Evolutionary conservation across 2,797 vertebrate species (phyloP).

Genomic region (Oreortyx pictus): DNA sequence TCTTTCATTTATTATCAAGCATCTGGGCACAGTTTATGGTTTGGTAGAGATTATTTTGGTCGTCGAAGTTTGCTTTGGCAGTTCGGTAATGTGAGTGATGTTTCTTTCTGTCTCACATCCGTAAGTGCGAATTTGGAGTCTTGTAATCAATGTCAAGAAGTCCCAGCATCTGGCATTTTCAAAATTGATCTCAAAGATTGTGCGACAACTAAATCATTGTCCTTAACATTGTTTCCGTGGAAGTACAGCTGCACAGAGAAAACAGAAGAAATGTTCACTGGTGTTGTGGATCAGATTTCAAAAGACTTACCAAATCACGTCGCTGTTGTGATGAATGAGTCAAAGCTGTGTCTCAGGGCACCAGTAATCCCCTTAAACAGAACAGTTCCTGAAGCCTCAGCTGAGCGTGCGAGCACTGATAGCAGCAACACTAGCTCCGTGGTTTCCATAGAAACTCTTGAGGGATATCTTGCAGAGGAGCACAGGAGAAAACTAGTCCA

Average conservation of each 20-base stretch:
- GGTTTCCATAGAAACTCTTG: conserved; percentile 74
- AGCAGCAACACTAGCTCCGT: background rate
- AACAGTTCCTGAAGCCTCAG: conserved; percentile 44
- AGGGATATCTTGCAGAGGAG: conserved; percentile 75
- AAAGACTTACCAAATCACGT: conserved; percentile 77
- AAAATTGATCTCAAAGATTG: conserved; percentile 83
- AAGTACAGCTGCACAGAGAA: conserved; percentile 30
- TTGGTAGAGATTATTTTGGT: conserved; percentile 95
- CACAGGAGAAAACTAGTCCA: conserved; percentile 70
- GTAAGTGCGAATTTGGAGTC: conserved; percentile 66
- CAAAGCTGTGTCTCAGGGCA: conserved; percentile 75
- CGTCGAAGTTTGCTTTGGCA: conserved; percentile 94
- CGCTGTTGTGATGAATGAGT: conserved; percentile 70
- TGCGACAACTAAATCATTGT: conserved; percentile 62
- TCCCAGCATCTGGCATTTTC: conserved; percentile 90
- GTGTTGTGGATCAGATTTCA: conserved; percentile 29
- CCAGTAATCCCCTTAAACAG: conserved; percentile 86
- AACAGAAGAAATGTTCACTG: background rate
- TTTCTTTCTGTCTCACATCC: conserved; percentile 83
- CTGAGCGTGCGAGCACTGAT: background rate
- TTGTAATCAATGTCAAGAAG: conserved; percentile 84
- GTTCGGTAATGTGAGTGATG: conserved; percentile 60
- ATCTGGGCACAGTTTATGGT: conserved; percentile 87
- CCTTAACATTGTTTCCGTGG: conserved; percentile 88
- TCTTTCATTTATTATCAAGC: conserved; percentile 91